Evolutionary conservation across 2,888 invertebrate genomes (phyloP).

Genomic region (Yponomeuta evonymella): DNA sequence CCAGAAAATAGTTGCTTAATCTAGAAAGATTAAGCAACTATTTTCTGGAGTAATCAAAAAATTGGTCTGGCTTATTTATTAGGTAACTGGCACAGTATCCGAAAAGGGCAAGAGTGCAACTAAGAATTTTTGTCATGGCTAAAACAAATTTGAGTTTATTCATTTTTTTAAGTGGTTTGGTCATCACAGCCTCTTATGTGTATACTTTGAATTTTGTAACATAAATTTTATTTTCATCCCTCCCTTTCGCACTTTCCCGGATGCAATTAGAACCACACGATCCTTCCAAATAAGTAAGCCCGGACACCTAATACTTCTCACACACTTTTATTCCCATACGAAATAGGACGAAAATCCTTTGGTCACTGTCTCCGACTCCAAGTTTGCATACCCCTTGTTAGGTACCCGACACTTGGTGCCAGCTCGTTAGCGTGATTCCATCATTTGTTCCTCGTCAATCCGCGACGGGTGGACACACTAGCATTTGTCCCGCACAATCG

Average conservation of each 20-base stretch:
- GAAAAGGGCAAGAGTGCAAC: no score
- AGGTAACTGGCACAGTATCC: no score
- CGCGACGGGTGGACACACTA: slow-evolving; percentile 32
- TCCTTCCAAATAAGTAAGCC: neutral
- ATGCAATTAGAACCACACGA: neutral
- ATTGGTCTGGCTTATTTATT: no score
- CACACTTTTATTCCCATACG: neutral
- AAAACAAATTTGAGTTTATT: no score
- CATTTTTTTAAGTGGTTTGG: no score
- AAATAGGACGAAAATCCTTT: neutral
- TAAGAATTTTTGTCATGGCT: no score
- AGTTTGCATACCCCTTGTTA: slow-evolving; percentile 23
- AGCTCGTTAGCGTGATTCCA: slow-evolving; percentile 60
- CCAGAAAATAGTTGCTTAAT: no score
- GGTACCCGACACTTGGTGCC: slow-evolving; percentile 54
- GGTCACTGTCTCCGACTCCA: neutral
- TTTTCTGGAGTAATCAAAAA: no score
- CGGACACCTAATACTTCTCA: neutral
- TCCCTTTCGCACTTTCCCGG: neutral
- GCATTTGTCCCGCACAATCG: slow-evolving; percentile 43
- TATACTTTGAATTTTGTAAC: no score
- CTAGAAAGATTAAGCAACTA: no score
- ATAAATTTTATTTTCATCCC: neutral
- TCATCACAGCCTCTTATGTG: no score
- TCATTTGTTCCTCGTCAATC: slow-evolving; percentile 68